phyloP scores from a whole-genome alignment of 2,113 vertebrate species.

The Lycocorax pyrrhopterus region DNA sequence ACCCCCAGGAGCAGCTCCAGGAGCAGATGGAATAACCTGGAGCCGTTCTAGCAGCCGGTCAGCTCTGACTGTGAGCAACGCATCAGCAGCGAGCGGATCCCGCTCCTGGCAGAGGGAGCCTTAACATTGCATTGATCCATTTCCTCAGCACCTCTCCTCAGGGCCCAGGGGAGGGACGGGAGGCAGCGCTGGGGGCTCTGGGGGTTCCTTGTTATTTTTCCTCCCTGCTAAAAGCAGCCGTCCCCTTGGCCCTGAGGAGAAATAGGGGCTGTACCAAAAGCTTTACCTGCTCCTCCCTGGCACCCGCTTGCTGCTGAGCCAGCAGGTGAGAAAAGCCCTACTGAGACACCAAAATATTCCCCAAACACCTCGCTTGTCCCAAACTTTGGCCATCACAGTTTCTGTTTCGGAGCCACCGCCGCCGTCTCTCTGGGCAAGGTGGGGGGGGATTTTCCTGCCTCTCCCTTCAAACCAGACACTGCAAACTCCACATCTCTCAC shows the following conservation, averaged over 20 bases:
- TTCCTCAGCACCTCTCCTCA: constrained; percentile 7
- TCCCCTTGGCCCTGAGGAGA: no score
- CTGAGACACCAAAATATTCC: not conserved
- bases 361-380: not conserved
- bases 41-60: not conserved
- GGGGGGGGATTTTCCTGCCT: not conserved
- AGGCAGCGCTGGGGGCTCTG: not conserved
- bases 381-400: not conserved
- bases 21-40: not conserved
- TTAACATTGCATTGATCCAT: not conserved
- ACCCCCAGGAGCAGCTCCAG: not conserved
- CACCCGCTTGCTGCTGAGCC: not conserved
- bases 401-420: fast-evolving
- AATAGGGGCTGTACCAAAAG: not conserved
- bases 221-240: not conserved
- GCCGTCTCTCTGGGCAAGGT: fast-evolving
- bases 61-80: not conserved
- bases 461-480: not conserved
- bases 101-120: not conserved
- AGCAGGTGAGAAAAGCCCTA: fast-evolving
- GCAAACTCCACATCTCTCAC: not conserved
- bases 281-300: no score
- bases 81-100: not conserved
- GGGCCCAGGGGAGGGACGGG: not conserved
- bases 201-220: not conserved